Conservation (phyloP, 2,113 vertebrate genomes). For the Eulacestoma nigropectus region DNA sequence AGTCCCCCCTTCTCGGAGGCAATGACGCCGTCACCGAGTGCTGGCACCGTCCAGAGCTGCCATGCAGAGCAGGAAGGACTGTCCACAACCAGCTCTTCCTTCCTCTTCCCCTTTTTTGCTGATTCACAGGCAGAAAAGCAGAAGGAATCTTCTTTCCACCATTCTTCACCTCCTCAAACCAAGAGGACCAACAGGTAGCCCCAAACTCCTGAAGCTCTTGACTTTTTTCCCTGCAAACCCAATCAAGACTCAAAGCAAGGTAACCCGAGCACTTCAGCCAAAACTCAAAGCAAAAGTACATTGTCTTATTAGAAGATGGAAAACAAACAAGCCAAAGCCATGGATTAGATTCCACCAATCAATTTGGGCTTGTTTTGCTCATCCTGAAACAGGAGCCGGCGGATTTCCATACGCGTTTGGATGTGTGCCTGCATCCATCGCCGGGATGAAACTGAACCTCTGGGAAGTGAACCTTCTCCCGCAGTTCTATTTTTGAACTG, state of each 20-base stretch:
- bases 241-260: not conserved
- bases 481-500: slow-evolving; percentile 41
- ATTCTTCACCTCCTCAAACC: not conserved
- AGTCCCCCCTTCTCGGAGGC: not conserved
- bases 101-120: not conserved
- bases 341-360: not conserved
- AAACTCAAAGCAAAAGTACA: not conserved
- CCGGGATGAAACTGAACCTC: not conserved
- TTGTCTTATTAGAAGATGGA: not conserved
- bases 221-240: not conserved
- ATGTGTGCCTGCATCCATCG: not conserved
- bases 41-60: not conserved
- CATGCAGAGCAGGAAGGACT: not conserved
- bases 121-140: not conserved
- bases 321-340: not conserved
- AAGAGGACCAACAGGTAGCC: not conserved
- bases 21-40: accelerated
- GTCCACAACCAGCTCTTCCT: not conserved
- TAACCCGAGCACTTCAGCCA: not conserved
- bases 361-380: not conserved
- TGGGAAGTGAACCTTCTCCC: not conserved
- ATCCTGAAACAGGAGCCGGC: not conserved
- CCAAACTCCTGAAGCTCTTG: not conserved
- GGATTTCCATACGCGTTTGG: not conserved
- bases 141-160: not conserved